Percentiles rank a stretch among this genome's conserved stretches.
These are phyloP conservation scores for Suncus etruscus DNA, from an alignment of 2,113 vertebrate genomes.

Conservation along the genomic window DNA sequence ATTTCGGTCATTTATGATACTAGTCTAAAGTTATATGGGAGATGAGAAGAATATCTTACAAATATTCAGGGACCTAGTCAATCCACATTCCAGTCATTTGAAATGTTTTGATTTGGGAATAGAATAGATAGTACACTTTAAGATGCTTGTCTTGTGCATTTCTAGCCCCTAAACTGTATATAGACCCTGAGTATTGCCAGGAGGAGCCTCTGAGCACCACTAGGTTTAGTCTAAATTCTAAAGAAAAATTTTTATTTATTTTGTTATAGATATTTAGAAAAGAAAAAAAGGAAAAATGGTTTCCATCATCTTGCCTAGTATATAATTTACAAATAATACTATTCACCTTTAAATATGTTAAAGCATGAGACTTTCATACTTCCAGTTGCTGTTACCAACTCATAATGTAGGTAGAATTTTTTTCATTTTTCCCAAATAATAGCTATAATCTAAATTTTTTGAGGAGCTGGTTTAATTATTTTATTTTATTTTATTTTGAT, in stretches of 20 bases:
- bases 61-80: not conserved
- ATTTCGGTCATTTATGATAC: not conserved
- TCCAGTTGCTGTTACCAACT: not conserved
- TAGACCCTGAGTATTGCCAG: too few species aligned
- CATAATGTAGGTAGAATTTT: not conserved
- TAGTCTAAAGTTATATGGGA: not conserved
- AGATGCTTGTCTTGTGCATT: too few species aligned
- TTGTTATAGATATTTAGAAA: not conserved
- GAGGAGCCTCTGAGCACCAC: too few species aligned
- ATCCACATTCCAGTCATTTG: not conserved
- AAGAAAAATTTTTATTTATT: not conserved
- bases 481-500: too few species aligned
- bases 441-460: not conserved
- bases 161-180: too few species aligned
- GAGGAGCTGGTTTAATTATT: not conserved
- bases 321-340: not conserved
- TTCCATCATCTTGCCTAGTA: not conserved
- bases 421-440: not conserved
- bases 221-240: too few species aligned
- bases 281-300: not conserved
- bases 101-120: too few species aligned
- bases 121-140: too few species aligned
- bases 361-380: constrained; percentile 6
- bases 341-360: constrained; percentile 16
- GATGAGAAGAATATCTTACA: not conserved